Evolutionary conservation across 2,113 vertebrate species (phyloP), one percentile per base, ranked within the genome.

Genomic region (Sarotherodon lohbergeri): DNA sequence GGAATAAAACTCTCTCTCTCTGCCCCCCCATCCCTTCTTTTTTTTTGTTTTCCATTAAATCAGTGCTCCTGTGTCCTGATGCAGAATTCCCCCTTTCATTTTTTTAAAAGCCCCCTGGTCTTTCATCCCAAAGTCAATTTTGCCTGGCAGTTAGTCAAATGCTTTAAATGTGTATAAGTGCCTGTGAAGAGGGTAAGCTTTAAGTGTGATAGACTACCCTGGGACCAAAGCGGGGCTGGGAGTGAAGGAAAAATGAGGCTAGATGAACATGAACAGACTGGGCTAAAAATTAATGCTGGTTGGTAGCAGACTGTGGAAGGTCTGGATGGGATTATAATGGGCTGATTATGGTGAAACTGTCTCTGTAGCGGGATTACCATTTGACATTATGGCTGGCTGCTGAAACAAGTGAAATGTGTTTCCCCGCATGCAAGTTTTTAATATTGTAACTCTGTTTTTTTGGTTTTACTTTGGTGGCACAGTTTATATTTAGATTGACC

Each of bases 161-260:
- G 92, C 88, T 95, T 96, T 89, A 93, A 94, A 95, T 93, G 92
- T 92, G 94, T 94, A 88, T 93, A 93, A 93, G 91, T 86, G 91
- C 63, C 41, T 88, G 85, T 90, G 87, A 90, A 88, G 83, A 87
- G 88, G 78, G 87, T 83, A 87, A 88, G 91, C 93, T 92, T 87
- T 79, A 89, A 92, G 90, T 92, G 89, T 87, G 91, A 91, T 89
- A 46, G 90, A 91, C 88, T 81, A 90, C 90, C 91, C 87, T 68
- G 92, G 91, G 91, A 94, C 88, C 89, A 32, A 84, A 81, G 80
- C 8, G 29, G 86, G 87, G 84, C 85, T 81, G 88, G 85, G 87
- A 81, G 89, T 34, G 85, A 87, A 41, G 86, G 61, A 89, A 79
- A 89, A 90, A 89, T 5, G 61, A 90, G 90, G 87, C 66, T 76